A percentile compares a stretch with the other conserved stretches of the same genome.
These are phyloP conservation scores for Sebastes vulpes DNA, from an alignment of 2,797 vertebrate genomes.

Conservation along the genomic window DNA sequence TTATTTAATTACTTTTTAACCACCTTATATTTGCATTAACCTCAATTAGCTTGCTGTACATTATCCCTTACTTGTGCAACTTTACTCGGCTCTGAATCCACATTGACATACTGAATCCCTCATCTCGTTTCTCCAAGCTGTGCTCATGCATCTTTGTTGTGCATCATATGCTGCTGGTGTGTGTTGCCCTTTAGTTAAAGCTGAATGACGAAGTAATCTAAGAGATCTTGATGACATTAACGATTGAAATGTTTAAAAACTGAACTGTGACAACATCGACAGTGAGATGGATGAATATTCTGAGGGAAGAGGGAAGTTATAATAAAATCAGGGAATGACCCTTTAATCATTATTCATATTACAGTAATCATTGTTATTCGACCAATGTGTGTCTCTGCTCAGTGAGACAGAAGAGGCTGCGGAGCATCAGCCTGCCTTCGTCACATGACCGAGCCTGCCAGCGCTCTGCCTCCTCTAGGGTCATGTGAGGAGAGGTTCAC, in stretches of 20 bases:
- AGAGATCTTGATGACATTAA: not conserved
- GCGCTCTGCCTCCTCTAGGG: conserved; percentile 62
- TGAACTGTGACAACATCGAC: not conserved
- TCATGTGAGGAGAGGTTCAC: conserved; percentile 79
- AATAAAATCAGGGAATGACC: not conserved
- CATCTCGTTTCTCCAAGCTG: not conserved
- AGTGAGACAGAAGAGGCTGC: not conserved
- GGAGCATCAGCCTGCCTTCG: conserved; percentile 16
- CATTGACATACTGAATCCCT: not conserved
- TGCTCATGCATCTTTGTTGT: not conserved
- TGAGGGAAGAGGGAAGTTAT: not conserved
- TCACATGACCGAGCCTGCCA: conserved; percentile 69
- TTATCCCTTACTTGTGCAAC: not conserved
- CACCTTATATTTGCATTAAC: not conserved
- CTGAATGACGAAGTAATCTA: not conserved
- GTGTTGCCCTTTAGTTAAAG: not conserved
- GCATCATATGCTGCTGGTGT: not conserved
- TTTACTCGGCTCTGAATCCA: not conserved
- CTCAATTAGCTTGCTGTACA: not conserved
- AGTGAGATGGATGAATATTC: not conserved
- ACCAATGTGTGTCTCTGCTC: not conserved
- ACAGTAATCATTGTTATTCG: not conserved
- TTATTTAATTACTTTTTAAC: not conserved
- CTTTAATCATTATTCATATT: not conserved
- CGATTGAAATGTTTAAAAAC: not conserved